Evolutionary conservation across 2,888 invertebrate species (phyloP).

Genomic region (Conchocele bisecta): DNA sequence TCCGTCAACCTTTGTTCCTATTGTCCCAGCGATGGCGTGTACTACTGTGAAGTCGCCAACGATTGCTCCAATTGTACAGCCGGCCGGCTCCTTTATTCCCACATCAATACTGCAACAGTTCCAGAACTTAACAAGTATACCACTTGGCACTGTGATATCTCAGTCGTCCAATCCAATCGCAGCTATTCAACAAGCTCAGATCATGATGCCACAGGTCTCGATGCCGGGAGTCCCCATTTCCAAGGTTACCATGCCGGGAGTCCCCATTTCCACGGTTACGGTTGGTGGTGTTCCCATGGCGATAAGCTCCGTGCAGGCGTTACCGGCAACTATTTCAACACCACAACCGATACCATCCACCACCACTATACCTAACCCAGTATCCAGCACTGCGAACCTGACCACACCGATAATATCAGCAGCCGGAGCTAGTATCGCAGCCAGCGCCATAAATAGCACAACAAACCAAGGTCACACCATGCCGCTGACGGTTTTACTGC

Average conservation of each 20-base stretch:
- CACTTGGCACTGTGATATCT: background rate
- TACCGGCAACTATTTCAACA: slow-evolving; percentile 45
- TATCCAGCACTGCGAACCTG: slow-evolving; percentile 7
- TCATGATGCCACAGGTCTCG: slow-evolving; percentile 28
- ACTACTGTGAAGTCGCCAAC: background rate
- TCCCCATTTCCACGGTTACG: too few species aligned
- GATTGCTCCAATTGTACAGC: slow-evolving; percentile 89
- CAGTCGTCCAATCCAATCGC: slow-evolving; percentile 16
- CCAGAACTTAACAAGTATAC: background rate
- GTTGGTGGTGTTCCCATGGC: slow-evolving; percentile 17
- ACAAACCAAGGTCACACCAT: slow-evolving; percentile 17
- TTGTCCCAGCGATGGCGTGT: slow-evolving; percentile 47
- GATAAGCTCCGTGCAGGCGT: slow-evolving; percentile 42
- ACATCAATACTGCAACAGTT: slow-evolving; percentile 13
- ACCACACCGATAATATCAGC: slow-evolving; percentile 25
- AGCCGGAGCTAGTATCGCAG: slow-evolving; percentile 35
- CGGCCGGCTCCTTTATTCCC: slow-evolving; percentile 95
- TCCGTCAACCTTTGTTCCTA: slow-evolving; percentile 45
- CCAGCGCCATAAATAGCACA: slow-evolving; percentile 15
- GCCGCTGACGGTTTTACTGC: slow-evolving; percentile 69
- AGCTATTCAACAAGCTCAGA: slow-evolving; percentile 30
- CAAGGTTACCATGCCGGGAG: too few species aligned
- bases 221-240: too few species aligned
- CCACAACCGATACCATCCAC: slow-evolving; percentile 24
- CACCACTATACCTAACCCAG: too few species aligned